Evolutionary conservation across 1,140 invertebrate species (phyloP), one percentile per base, ranked within the genome.

Genomic region (Sitophilus oryzae): DNA sequence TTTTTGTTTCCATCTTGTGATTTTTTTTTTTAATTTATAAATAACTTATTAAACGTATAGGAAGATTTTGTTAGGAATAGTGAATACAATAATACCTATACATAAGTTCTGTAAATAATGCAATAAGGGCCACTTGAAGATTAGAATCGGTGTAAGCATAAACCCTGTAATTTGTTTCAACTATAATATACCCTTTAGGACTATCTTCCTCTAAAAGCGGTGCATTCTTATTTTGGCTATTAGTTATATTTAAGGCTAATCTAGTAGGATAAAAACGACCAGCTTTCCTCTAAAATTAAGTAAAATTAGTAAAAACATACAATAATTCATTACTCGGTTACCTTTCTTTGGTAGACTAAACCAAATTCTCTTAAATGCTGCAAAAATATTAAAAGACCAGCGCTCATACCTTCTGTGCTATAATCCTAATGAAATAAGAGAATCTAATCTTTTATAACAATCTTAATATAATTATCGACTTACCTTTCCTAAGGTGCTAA

Each of bases 281-380:
- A 35, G 88, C 90, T 76, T 91, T 93, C 23, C 92, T 78, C 83
- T 89, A 70, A 15, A 44, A 57, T 40, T 25, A 41, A 47, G 11
- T 22, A 35, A 19, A 37, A 35, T 37, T 44, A 5, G 14, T 18
- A 44, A 20, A 38, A 44, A 15, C 9, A 38, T 35, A 46, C 35
- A 42, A 2, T 36, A 44, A 34, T 30, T 34, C 11, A 52, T 45
- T 10, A 41, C 10, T 16, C 25, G 51, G 58, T 59, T 71, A 90
- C 88, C 76, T 95, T 96, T 69, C 93, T 79, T 77, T 96, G 94
- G 74, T 96, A 98, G 16, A 98, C 92, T 23, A 99, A 78, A 22
- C 96, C 96, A 75, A 98, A 95, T 74, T 98, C 96, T 65, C 96
- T 73, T 6, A 99, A 75, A 77, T 98, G 93, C 73, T 98, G 95